Conservation (phyloP, 2,888 invertebrate species). For the Tetragnatha montana region DNA sequence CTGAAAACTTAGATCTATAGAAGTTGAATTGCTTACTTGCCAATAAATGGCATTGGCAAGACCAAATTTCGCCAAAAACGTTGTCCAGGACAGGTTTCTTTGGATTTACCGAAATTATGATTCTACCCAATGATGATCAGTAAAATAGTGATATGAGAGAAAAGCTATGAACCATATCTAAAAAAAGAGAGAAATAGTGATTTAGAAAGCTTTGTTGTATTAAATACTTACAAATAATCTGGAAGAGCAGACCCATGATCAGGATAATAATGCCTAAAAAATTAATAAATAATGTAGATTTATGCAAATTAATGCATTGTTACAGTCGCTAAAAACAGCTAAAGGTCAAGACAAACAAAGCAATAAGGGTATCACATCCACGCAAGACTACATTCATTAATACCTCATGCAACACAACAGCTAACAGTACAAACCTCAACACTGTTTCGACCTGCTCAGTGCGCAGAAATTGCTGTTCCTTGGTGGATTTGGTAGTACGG, state of each 20-base stretch:
- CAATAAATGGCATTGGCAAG: no score
- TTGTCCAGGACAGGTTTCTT: no score
- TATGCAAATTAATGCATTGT: not conserved
- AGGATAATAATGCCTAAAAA: slow-evolving; percentile 39
- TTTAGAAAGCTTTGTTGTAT: not conserved
- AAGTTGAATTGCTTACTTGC: no score
- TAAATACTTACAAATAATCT: slow-evolving; percentile 71
- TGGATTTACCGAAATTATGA: no score
- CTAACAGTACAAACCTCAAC: slow-evolving; percentile 69
- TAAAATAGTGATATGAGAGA: no score
- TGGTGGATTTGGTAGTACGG: slow-evolving; percentile 71
- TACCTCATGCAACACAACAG: slow-evolving; percentile 61
- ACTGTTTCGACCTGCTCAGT: slow-evolving; percentile 71
- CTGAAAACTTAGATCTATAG: no score
- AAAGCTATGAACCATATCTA: no score
- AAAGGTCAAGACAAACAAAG: not conserved
- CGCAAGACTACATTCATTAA: not conserved
- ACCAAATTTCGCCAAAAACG: no score
- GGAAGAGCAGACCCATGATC: slow-evolving; percentile 68
- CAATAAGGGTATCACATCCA: slow-evolving; percentile 17
- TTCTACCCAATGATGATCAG: no score
- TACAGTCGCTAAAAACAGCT: no score
- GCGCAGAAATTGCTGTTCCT: slow-evolving; percentile 70
- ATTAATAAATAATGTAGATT: not conserved
- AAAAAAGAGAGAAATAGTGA: no score